Percentiles rank a stretch among this genome's conserved stretches.
These are phyloP conservation scores for Atlantisia rogersi DNA, from an alignment of 2,113 vertebrate genomes.

Conservation along the genomic window DNA sequence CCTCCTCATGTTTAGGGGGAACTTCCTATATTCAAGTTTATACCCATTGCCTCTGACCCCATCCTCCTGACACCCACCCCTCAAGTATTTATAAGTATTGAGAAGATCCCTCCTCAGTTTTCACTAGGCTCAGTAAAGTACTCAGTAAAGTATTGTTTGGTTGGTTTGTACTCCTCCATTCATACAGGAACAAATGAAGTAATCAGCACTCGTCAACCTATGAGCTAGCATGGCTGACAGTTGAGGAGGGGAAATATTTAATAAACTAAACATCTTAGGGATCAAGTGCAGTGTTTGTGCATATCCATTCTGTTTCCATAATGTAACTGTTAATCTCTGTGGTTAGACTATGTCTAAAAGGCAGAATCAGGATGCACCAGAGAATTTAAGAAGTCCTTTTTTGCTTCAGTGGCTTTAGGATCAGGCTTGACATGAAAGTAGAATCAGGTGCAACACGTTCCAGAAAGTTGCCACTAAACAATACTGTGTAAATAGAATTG, in stretches of 20 bases:
- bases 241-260: not conserved
- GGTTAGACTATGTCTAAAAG: not conserved
- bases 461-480: not conserved
- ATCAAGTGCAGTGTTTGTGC: not conserved
- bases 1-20: too few relatives aligned
- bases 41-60: too few relatives aligned
- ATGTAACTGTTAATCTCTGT: not conserved
- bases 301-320: not conserved
- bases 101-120: too few relatives aligned
- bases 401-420: not conserved
- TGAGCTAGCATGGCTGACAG: not conserved
- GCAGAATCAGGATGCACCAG: not conserved
- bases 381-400: not conserved
- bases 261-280: not conserved
- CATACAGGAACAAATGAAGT: not conserved
- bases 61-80: too few relatives aligned
- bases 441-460: slow-evolving; percentile 15
- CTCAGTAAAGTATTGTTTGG: not conserved
- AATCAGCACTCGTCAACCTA: not conserved
- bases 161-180: not conserved
- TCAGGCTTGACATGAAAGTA: not conserved
- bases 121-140: too few relatives aligned
- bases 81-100: too few relatives aligned
- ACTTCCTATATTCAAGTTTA: too few relatives aligned
- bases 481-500: not conserved